Base-by-base conservation (phyloP, 2,797 vertebrate species). In the Glossophaga mutica region DNA sequence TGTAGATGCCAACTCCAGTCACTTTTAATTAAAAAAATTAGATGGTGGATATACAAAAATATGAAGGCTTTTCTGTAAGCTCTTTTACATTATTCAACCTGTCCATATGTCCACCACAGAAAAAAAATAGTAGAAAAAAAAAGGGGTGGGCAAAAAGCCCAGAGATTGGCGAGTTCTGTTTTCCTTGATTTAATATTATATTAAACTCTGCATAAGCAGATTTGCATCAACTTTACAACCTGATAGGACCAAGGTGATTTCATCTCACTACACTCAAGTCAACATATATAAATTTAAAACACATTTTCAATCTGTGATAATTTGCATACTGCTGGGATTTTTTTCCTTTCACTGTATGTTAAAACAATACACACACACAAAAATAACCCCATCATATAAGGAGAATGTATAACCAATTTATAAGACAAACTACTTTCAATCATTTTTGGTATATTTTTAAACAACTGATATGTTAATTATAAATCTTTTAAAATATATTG, bases 21-120 rank as follows among this genome's bases (percentile, higher is more conserved):
- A 87, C n/a, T 95, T 91, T 94, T 94, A 96, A 96, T 97, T 97
- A 87, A 96, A 97, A 95, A 96, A 90, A 89, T 84, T 93, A 91
- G 83, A 81, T 65, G 32, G 81, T 68, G 71, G 39, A 91, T 48
- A 84, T 39, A 68, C 8, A 86, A 70, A 94, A 87, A 26, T 67
- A 77, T n/a, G 34, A 92, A 95, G n/a, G 52, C 12, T 94, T 97
- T 96, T 81, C 76, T 95, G 67, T 70, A 76, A 96, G n/a, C 42
- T 52, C 52, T 82, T 94, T 74, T 94, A 90, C 21, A 91, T 92
- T 92, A 95, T 96, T 97, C 87, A 97, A 62, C 70, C 52, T 96
- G 70, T 76, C 87, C 86, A 91, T 97, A 95, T 96, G 94, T 70
- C 90, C 85, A 82, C 32, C 50, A n/a, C 73, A 86, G 62, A 1